These are phyloP conservation scores for Collichthys lucidus DNA, from an alignment of 2,113 vertebrate genomes.

Conservation along the genomic window DNA sequence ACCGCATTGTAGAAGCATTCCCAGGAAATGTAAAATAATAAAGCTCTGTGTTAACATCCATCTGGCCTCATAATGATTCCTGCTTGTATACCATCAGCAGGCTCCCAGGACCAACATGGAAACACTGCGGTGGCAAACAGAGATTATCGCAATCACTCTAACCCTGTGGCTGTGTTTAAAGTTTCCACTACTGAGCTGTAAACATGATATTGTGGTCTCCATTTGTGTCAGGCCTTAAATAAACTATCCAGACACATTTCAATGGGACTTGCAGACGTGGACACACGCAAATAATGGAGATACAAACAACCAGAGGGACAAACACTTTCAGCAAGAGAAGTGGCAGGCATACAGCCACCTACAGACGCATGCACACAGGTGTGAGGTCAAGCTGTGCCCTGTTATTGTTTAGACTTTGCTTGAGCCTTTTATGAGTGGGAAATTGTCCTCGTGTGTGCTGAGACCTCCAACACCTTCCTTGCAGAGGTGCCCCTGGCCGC, in stretches of 20 bases:
- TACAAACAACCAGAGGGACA: not conserved
- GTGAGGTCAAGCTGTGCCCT: slow-evolving; percentile 21
- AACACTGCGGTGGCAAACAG: slow-evolving; percentile 25
- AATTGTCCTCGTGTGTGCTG: slow-evolving; percentile 22
- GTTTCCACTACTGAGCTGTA: slow-evolving; percentile 36
- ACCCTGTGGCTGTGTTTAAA: slow-evolving; percentile 50
- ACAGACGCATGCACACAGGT: slow-evolving; percentile 12
- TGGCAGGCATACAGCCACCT: not conserved
- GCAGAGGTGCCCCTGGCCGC: slow-evolving; percentile 36
- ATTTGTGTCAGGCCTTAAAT: slow-evolving; percentile 36
- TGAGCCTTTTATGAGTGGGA: slow-evolving; percentile 62
- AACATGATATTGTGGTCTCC: slow-evolving; percentile 41
- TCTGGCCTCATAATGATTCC: not conserved
- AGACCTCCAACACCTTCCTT: slow-evolving; percentile 31
- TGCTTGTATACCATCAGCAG: slow-evolving; percentile 7
- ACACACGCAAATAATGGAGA: not conserved
- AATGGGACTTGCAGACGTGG: slow-evolving; percentile 11
- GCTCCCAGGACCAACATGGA: slow-evolving; percentile 23
- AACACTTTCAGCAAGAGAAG: not conserved
- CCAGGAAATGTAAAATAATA: slow-evolving; percentile 2
- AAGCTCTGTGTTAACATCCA: not conserved
- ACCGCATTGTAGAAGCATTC: not conserved
- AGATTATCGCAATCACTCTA: slow-evolving; percentile 7
- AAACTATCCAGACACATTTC: slow-evolving; percentile 29
- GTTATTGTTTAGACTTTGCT: slow-evolving; percentile 30